Conservation (phyloP, 2,113 vertebrate genomes). For the Ictidomys tridecemlineatus region DNA sequence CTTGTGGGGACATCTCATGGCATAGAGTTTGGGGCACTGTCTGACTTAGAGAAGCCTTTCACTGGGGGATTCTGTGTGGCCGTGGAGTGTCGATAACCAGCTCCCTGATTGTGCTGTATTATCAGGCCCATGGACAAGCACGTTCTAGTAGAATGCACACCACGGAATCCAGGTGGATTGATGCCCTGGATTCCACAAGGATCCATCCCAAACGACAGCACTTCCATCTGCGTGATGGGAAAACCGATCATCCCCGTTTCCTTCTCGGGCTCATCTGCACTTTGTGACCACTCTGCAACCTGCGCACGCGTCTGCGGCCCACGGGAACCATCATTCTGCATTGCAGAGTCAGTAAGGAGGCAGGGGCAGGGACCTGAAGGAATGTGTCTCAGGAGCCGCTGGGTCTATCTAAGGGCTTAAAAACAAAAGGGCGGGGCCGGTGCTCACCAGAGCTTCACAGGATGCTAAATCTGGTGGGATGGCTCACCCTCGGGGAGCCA, state of each 20-base stretch:
- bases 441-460: slow-evolving; percentile 37
- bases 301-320: accelerated
- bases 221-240: not conserved
- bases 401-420: slow-evolving; percentile 34
- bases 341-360: not conserved
- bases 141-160: accelerated
- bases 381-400: not conserved
- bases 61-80: not conserved
- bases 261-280: not conserved
- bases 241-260: not conserved
- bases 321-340: not conserved
- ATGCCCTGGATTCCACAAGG: not conserved
- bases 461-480: slow-evolving; percentile 70
- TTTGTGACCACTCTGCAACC: not conserved
- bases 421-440: slow-evolving; percentile 49
- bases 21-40: not conserved
- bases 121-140: not conserved
- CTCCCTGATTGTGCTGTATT: accelerated
- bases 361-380: slow-evolving; percentile 36
- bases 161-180: not conserved
- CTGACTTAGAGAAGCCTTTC: not conserved
- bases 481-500: slow-evolving; percentile 60
- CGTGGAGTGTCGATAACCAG: not conserved
- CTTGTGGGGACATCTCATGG: not conserved
- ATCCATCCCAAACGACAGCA: not conserved